Conservation (phyloP, 2,113 vertebrate species). For the Gulo gulo region DNA sequence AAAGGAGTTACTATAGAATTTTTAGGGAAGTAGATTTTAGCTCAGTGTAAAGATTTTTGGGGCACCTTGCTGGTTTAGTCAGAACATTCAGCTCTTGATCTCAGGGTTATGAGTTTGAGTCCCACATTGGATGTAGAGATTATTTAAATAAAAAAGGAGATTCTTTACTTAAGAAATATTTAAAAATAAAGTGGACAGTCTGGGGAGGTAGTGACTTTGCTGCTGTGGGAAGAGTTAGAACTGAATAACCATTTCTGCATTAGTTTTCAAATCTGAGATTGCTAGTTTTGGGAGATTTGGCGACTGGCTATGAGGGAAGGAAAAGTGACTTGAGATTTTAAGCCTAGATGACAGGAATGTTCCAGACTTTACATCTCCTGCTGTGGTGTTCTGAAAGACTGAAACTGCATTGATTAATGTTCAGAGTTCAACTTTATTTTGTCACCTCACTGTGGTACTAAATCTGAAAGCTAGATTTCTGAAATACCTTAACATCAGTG, state of each 20-base stretch:
- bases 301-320: not conserved
- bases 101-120: not conserved
- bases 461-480: not conserved
- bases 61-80: not conserved
- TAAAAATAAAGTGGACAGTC: not conserved
- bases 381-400: slow-evolving; percentile 15
- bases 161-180: not conserved
- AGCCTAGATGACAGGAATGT: not conserved
- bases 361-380: not conserved
- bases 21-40: not conserved
- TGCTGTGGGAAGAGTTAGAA: not conserved
- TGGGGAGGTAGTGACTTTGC: not conserved
- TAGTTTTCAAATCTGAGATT: slow-evolving; percentile 26
- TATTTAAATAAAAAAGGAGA: not conserved
- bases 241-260: not conserved
- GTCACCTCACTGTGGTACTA: not conserved
- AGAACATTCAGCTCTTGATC: not conserved
- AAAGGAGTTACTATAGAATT: slow-evolving; percentile 16
- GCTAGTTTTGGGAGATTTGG: not conserved
- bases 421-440: slow-evolving; percentile 22
- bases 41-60: not conserved
- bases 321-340: slow-evolving; percentile 29
- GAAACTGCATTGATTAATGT: not conserved
- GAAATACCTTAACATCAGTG: not conserved
- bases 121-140: not conserved